Base-by-base conservation (phyloP, 2,888 invertebrate genomes). In the Smittia sp. region DNA sequence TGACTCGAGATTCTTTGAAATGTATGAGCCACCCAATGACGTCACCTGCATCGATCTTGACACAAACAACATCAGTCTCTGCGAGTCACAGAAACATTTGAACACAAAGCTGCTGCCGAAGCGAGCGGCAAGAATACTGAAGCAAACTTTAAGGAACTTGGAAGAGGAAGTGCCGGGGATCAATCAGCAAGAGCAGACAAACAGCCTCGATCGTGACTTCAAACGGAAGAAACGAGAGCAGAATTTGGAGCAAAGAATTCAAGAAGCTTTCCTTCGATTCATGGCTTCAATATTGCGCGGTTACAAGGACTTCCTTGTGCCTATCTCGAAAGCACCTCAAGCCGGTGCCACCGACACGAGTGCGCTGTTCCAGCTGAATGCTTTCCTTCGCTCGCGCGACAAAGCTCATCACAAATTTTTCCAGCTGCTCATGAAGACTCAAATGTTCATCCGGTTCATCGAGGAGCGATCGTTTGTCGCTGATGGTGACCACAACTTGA, bases 31-130 rank as follows among this genome's bases (percentile, higher is more conserved):
- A 27, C 99, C 99, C 27, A 85, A 90, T 15, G 98, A 99, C 83
- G 98, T 99, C 7, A 96, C 94, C 68, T 99, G 98, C 83, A 93
- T 99, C 67, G 98, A 99, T 85, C 86, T 99, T 79, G 99, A 99
- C 80, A 99, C 99, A 0, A 96, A 96, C 80, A 95, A 94, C 78
- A 95, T 99, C 75, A 95, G 94, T 75, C 89, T 94, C 76, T 93
- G 95, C 79, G 96, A 96, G 79, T 90, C 94, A 74, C 96, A 94
- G 80, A 88, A 90, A 77, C 88, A 90, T 80, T 85, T 96, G 78
- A 90, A 87, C 74, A 83, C 88, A 1, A 95, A 95, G 83, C 79
- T 96, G 74, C 82, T 96, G 77, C 95, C 95, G 0, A 94, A 94
- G 83, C 90, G 93, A 79, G 91, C 97, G 73, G 90, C 93, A 1